These are phyloP conservation scores for Zaprionus kolodkinae DNA, from an alignment of 1,140 invertebrate species.

Conservation along the genomic window DNA sequence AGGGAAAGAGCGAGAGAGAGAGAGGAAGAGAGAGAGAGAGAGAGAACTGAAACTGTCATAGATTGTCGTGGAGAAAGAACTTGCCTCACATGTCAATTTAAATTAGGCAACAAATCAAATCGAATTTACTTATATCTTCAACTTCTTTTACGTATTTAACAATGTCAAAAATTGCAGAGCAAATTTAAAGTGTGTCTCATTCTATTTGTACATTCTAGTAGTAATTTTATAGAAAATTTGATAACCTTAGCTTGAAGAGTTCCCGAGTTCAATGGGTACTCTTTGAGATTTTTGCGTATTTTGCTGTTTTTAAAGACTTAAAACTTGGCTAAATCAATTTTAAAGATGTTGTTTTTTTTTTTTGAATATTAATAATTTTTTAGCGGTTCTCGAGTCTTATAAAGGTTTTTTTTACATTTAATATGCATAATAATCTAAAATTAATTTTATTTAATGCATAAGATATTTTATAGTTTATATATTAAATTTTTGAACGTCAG, in stretches of 20 bases:
- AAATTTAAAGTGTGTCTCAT: background rate
- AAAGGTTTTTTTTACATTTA: no score
- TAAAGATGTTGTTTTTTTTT: no score
- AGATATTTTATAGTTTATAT: no score
- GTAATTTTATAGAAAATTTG: background rate
- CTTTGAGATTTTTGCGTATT: background rate
- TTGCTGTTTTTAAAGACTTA: background rate
- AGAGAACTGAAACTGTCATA: background rate
- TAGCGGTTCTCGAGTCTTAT: no score
- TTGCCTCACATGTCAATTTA: constrained; percentile 1
- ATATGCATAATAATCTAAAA: no score
- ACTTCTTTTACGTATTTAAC: background rate
- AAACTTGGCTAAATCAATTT: no score
- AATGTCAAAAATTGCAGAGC: background rate
- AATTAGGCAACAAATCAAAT: background rate
- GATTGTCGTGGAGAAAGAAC: background rate
- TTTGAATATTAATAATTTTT: no score
- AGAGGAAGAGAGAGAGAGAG: background rate
- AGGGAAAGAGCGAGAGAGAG: background rate
- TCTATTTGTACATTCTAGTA: background rate
- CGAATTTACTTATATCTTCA: background rate
- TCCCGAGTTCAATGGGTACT: background rate
- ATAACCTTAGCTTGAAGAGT: background rate
- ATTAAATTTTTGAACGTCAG: no score
- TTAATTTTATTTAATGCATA: no score